Evolutionary conservation across 2,113 vertebrate species (phyloP).

Genomic region (Planiliza haematocheilus): DNA sequence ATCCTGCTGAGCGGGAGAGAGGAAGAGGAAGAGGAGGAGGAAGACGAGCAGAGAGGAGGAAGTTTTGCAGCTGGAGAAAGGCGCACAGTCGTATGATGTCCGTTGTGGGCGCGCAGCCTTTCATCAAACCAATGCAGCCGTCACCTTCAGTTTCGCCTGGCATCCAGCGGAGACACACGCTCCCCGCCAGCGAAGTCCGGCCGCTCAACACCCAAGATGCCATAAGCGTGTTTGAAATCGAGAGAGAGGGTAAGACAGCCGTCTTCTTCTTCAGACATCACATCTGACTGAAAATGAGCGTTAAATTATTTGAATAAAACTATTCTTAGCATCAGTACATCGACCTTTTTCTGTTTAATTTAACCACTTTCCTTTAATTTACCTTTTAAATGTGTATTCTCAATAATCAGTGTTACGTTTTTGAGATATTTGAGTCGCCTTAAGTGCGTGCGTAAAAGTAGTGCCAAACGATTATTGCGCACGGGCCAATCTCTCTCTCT

Average conservation of each 20-base stretch:
- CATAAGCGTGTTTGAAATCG: slow-evolving; percentile 90
- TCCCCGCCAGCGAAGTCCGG: slow-evolving; percentile 91
- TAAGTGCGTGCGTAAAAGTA: slow-evolving; percentile 41
- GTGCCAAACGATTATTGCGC: slow-evolving; percentile 37
- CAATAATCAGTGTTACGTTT: rapidly evolving
- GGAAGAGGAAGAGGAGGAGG: neutral
- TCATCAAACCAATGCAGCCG: slow-evolving; percentile 78
- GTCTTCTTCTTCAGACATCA: neutral
- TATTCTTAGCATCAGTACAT: neutral
- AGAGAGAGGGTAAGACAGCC: slow-evolving; percentile 86
- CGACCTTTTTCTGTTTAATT: neutral
- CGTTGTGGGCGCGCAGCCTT: slow-evolving; percentile 60
- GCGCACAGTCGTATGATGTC: slow-evolving; percentile 72
- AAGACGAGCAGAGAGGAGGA: neutral
- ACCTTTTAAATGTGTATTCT: neutral
- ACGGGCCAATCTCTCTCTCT: neutral
- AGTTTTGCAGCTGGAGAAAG: neutral
- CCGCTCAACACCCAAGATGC: slow-evolving; percentile 90
- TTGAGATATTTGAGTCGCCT: neutral
- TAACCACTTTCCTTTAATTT: neutral
- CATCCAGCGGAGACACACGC: slow-evolving; percentile 87
- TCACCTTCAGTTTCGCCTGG: slow-evolving; percentile 56
- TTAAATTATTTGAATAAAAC: slow-evolving; percentile 14
- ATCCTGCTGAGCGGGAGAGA: slow-evolving; percentile 37
- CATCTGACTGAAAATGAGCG: neutral